Conservation (phyloP, 2,797 vertebrate genomes). For the Ptychadena robeensis region DNA sequence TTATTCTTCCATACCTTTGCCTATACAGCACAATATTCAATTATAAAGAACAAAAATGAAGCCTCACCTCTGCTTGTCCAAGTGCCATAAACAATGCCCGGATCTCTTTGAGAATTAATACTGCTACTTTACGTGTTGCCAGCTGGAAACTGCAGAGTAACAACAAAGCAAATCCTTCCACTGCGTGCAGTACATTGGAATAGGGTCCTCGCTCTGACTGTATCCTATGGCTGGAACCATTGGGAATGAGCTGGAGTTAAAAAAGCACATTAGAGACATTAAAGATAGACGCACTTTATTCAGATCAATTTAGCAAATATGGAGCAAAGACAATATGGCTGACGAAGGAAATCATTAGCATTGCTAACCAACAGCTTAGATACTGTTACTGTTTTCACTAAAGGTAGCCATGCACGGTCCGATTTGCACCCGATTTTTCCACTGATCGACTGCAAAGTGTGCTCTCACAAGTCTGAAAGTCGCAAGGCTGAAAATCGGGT, state of each 20-base stretch:
- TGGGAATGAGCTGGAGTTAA: slow-evolving; percentile 72
- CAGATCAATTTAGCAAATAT: not conserved
- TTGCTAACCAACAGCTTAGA: not conserved
- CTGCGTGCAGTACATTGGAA: slow-evolving; percentile 90
- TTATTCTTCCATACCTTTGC: not conserved
- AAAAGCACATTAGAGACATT: slow-evolving; percentile 14
- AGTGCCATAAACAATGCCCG: slow-evolving; percentile 90
- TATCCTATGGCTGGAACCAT: slow-evolving; percentile 83
- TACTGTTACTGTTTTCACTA: too few relatives aligned
- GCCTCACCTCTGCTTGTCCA: slow-evolving; percentile 91
- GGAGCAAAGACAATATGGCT: not conserved
- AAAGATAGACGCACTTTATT: not conserved
- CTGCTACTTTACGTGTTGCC: slow-evolving; percentile 92
- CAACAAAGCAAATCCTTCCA: slow-evolving; percentile 92
- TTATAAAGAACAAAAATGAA: not conserved
- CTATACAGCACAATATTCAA: not conserved
- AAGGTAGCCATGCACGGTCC: too few relatives aligned
- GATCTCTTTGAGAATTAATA: slow-evolving; percentile 92
- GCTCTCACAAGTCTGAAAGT: too few relatives aligned
- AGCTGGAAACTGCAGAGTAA: slow-evolving; percentile 95
- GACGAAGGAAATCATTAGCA: not conserved
- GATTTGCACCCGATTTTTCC: too few relatives aligned
- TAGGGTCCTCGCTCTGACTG: slow-evolving; percentile 89
- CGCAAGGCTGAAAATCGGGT: too few relatives aligned
- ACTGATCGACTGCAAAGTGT: too few relatives aligned